phyloP scores from a whole-genome alignment of 2,797 vertebrate species.

The Erethizon dorsatum region DNA sequence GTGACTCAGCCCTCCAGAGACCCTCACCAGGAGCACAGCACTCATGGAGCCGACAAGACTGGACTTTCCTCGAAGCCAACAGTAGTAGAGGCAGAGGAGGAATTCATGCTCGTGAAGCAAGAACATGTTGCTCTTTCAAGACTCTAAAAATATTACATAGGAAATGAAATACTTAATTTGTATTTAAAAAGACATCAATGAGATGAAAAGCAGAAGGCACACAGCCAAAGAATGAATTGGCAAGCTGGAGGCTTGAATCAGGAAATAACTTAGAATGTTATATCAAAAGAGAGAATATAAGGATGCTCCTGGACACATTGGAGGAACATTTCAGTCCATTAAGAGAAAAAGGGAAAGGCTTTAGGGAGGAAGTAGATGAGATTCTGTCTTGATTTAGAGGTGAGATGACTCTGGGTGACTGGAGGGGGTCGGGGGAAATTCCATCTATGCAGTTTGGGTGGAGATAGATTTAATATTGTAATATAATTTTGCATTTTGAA shows the following conservation, averaged over 20 bases:
- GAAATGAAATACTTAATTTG: slow-evolving; percentile 30
- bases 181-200: not conserved
- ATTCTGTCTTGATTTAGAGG: not conserved
- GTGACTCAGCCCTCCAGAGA: not conserved
- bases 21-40: not conserved
- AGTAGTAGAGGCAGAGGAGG: not conserved
- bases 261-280: not conserved
- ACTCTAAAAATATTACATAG: not conserved
- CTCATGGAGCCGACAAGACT: not conserved
- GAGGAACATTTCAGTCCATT: not conserved
- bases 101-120: not conserved
- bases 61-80: not conserved
- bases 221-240: not conserved
- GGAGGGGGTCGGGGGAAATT: not conserved
- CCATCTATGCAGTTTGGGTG: not conserved
- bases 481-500: slow-evolving; percentile 13
- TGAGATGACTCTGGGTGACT: not conserved
- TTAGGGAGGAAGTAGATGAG: not conserved
- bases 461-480: not conserved
- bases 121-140: not conserved
- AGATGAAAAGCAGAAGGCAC: not conserved
- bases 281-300: not conserved
- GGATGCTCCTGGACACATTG: not conserved
- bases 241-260: not conserved
- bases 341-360: not conserved